A percentile compares a stretch with the other conserved stretches of the same genome.
These are phyloP conservation scores for Amblyjoppa proteus DNA, from an alignment of 2,888 invertebrate genomes.

Conservation along the genomic window DNA sequence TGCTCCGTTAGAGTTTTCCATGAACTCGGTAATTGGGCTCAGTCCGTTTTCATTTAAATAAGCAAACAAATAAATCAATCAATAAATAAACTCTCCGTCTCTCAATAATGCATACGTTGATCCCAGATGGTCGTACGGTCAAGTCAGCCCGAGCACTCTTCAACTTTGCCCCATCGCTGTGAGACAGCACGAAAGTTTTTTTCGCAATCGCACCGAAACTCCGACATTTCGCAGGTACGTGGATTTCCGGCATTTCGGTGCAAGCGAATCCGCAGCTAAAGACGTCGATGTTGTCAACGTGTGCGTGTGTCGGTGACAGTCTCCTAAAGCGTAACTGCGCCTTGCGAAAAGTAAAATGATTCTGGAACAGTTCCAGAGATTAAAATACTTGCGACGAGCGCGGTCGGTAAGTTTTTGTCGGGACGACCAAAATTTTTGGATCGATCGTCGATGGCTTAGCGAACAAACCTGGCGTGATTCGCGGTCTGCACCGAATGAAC, in stretches of 20 bases:
- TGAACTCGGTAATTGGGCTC: no score
- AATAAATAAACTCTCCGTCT: neutral
- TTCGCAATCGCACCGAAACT: neutral
- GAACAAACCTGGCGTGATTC: neutral
- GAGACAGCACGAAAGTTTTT: neutral
- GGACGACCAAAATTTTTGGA: neutral
- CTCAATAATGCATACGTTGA: conserved; percentile 37
- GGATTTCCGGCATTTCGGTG: neutral
- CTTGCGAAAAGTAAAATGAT: conserved; percentile 7
- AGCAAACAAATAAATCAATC: no score
- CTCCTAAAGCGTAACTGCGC: neutral
- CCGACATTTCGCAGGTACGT: neutral
- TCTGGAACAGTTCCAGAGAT: conserved; percentile 26
- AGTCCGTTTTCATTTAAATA: no score
- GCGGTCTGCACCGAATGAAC: neutral
- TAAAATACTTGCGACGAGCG: conserved; percentile 10
- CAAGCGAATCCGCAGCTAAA: neutral
- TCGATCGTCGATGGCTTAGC: neutral
- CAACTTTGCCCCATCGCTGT: neutral
- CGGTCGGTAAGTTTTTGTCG: neutral
- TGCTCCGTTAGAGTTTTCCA: no score
- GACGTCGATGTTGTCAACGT: neutral
- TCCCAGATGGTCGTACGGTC: conserved; percentile 42
- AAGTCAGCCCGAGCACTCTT: neutral
- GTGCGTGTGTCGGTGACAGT: neutral